A percentile compares a stretch with the other conserved stretches of the same genome.
Conservation (phyloP, 2,113 vertebrate genomes). For the Madoqua kirkii region DNA sequence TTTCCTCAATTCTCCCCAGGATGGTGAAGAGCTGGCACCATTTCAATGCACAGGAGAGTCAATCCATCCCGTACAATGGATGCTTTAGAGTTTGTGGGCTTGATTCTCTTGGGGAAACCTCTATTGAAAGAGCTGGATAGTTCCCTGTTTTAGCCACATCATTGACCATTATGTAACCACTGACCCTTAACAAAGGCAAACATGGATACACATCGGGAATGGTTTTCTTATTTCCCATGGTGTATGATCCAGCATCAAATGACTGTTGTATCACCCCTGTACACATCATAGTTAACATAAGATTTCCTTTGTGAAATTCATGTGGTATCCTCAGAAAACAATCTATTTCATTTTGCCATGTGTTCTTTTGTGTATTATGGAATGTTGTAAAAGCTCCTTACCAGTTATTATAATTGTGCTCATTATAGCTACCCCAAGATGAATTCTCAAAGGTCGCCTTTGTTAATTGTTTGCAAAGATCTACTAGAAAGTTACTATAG, state of each 20-base stretch:
- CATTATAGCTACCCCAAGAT: conserved; percentile 54
- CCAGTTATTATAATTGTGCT: conserved; percentile 65
- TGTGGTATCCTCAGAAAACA: neutral
- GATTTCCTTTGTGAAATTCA: conserved; percentile 37
- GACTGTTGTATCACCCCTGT: neutral
- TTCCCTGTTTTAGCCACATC: neutral
- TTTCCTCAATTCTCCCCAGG: neutral
- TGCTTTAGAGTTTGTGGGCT: neutral
- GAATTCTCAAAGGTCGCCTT: conserved; percentile 62
- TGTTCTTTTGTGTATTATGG: conserved; percentile 58
- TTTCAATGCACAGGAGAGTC: neutral
- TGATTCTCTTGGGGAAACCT: conserved; percentile 8
- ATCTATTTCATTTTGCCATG: conserved; percentile 38
- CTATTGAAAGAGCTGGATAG: neutral
- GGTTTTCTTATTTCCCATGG: neutral
- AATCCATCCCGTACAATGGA: neutral
- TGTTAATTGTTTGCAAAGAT: conserved; percentile 62
- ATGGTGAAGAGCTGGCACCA: neutral
- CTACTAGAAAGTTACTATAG: conserved; percentile 40
- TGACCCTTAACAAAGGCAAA: conserved; percentile 23
- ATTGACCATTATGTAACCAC: conserved; percentile 11
- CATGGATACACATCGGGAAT: neutral
- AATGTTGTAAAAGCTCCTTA: conserved; percentile 51
- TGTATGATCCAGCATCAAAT: neutral
- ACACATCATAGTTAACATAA: neutral